A percentile compares a stretch with the other conserved stretches of the same genome.
Conservation (phyloP, 2,888 invertebrate genomes). For the Drosophila macrospina region DNA sequence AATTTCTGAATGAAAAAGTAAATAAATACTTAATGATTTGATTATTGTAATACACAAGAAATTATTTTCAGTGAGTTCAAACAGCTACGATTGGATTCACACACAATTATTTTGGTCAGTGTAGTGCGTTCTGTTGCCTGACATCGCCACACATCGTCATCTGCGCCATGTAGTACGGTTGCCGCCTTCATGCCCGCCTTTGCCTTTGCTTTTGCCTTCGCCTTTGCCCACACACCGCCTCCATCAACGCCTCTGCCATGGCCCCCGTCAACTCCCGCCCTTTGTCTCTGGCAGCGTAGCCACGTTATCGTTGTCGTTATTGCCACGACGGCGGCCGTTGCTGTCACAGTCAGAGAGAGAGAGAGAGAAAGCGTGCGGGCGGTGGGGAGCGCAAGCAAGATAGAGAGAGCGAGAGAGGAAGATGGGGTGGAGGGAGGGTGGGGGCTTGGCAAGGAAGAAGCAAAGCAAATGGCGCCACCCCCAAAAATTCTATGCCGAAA, state of each 20-base stretch:
- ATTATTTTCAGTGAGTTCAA: no score
- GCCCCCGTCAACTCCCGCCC: background rate
- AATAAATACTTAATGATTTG: no score
- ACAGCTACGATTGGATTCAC: no score
- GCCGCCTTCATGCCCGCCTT: slow-evolving; percentile 27
- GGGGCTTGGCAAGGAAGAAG: slow-evolving; percentile 1
- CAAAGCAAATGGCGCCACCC: slow-evolving; percentile 42
- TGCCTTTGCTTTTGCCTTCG: slow-evolving; percentile 10
- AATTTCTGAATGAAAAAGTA: no score
- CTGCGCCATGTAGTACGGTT: slow-evolving; percentile 50
- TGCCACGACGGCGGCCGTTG: slow-evolving; percentile 52
- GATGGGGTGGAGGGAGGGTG: background rate
- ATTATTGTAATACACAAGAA: no score
- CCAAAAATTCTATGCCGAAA: slow-evolving; percentile 44
- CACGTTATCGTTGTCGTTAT: slow-evolving; percentile 65
- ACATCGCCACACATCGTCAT: slow-evolving; percentile 67
- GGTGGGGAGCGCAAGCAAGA: background rate
- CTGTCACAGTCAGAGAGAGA: slow-evolving; percentile 32
- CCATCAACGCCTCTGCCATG: background rate
- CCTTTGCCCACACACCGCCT: background rate
- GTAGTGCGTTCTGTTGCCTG: slow-evolving; percentile 45
- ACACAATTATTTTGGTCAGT: slow-evolving; percentile 45
- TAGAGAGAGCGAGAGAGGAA: background rate
- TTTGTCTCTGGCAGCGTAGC: slow-evolving; percentile 6
- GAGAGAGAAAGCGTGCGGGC: background rate